Conservation (phyloP, 2,888 invertebrate genomes). For the Bruchidius siliquastri region DNA sequence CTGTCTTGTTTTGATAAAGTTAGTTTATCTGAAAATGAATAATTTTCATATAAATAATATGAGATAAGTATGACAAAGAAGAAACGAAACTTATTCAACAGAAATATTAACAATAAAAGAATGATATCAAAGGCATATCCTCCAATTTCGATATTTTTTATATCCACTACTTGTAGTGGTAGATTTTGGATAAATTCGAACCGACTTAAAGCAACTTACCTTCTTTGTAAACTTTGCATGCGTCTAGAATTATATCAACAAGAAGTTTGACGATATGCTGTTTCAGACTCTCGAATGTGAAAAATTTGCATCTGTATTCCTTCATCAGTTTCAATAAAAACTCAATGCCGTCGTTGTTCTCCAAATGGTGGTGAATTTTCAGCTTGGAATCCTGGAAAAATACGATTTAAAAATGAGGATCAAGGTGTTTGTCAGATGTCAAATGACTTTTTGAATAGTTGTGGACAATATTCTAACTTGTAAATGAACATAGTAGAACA, state of each 20-base stretch:
- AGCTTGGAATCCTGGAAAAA: constrained; percentile 17
- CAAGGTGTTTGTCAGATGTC: too few relatives aligned
- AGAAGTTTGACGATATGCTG: constrained; percentile 27
- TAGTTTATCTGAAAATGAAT: constrained; percentile 16
- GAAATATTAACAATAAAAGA: too few relatives aligned
- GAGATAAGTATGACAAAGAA: too few relatives aligned
- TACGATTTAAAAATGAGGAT: too few relatives aligned
- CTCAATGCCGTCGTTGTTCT: constrained; percentile 16
- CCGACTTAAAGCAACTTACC: too few relatives aligned
- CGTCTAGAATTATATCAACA: constrained; percentile 22
- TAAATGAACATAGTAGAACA: constrained; percentile 2
- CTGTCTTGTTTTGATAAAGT: constrained; percentile 13
- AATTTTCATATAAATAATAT: too few relatives aligned
- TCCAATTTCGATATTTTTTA: too few relatives aligned
- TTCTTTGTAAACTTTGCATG: constrained; percentile 8
- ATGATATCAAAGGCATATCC: too few relatives aligned
- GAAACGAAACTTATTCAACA: too few relatives aligned
- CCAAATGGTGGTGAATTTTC: constrained; percentile 11
- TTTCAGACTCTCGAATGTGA: constrained; percentile 31
- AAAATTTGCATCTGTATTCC: constrained; percentile 31
- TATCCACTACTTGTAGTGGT: background rate
- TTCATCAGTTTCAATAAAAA: constrained; percentile 30
- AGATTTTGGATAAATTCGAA: too few relatives aligned
- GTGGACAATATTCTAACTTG: background rate
- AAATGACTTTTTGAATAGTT: too few relatives aligned